Evolutionary conservation across 2,113 vertebrate genomes (phyloP).

Genomic region (Petrocephalus microphthalmus): DNA sequence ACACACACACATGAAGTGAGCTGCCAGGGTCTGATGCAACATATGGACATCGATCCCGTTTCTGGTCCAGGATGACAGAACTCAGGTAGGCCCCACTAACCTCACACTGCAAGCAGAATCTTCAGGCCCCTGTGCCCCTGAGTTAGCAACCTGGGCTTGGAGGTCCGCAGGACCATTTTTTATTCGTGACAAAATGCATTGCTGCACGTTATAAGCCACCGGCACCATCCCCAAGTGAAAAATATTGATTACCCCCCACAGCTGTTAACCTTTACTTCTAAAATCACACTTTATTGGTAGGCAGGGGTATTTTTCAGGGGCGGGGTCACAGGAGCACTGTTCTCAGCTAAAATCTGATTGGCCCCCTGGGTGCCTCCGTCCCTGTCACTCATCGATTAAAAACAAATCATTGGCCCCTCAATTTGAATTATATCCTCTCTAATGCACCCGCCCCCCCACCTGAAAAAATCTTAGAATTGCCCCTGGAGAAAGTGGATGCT

Average conservation of each 20-base stretch:
- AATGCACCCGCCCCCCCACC: not conserved
- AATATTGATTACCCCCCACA: not conserved
- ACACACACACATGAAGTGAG: not conserved
- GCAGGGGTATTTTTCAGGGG: too few relatives aligned
- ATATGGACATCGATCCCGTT: not conserved
- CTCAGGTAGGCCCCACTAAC: not conserved
- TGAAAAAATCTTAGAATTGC: not conserved
- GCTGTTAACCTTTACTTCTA: not conserved
- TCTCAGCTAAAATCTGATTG: too few relatives aligned
- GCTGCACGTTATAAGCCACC: not conserved
- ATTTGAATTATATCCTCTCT: not conserved
- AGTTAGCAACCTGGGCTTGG: not conserved
- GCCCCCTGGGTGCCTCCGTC: too few relatives aligned
- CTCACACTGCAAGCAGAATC: not conserved
- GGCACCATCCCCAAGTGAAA: not conserved
- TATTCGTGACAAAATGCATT: not conserved
- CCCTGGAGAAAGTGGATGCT: not conserved
- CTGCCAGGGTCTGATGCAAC: not conserved
- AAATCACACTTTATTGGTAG: too few relatives aligned
- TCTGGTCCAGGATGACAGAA: not conserved
- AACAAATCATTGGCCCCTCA: not conserved
- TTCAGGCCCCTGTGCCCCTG: not conserved
- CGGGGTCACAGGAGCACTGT: too few relatives aligned
- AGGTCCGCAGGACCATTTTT: not conserved
- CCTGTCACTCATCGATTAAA: too few relatives aligned